Evolutionary conservation across 2,888 invertebrate species (phyloP), one percentile per base, ranked within the genome.

Genomic region (Chouioia cunea): DNA sequence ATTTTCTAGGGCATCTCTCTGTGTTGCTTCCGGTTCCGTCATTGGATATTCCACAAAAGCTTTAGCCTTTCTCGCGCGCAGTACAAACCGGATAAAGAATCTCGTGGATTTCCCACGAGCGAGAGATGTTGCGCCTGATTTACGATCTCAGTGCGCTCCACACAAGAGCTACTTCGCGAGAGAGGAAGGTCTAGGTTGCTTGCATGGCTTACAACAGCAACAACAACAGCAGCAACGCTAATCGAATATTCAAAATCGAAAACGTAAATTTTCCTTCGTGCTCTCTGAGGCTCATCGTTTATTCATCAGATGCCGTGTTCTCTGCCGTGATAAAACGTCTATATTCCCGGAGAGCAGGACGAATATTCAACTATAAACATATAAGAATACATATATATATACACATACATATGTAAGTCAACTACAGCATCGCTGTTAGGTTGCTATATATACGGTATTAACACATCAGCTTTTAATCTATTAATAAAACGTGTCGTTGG

Each of bases 221-320:
- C 16, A 58, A 44, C 22, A 27, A 15, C 53, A 22, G 22, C 23
- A 16, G 22, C 18, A n/a, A 14, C 43, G 14, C 64, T 71, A 64
- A 73, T 73, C 65, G 72, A 65, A 69, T 73, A 73, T 73, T 73
- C 72, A 73, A 73, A 73, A 73, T 73, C 72, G 67, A 66, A 70
- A 66, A 71, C 22, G 70, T 62, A 60, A 56, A 57, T 58, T 50
- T 65, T 62, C 22, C 56, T 6, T 36, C 36, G 15, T 20, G 43
- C 16, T n/a, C 43, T 59, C 46, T 47, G 52, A 18, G 18, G 14
- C 69, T 73, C 69, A 73, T 73, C 69, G 69, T 69, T 73, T 73
- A 73, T 73, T 73, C 72, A 73, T 73, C 56, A 36, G 36, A 60
- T 53, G 69, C 65, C 36, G 36, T 10, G 10, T 36, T 10, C 10